phyloP scores from a whole-genome alignment of 2,888 invertebrate genomes.

The Candidula unifasciata region DNA sequence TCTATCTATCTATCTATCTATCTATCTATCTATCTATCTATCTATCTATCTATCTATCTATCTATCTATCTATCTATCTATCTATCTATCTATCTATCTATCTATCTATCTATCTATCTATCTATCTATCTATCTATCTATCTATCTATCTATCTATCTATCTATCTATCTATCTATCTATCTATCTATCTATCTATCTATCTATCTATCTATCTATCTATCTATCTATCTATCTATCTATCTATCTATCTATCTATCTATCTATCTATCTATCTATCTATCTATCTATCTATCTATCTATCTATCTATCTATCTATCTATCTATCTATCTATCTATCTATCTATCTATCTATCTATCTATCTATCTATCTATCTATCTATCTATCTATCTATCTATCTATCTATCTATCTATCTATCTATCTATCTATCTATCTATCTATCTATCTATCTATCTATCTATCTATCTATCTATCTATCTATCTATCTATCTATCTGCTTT shows the following conservation, averaged over 20 bases:
- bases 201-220: not conserved
- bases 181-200: conserved; percentile 12
- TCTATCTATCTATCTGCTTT: too few species aligned
- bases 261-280: conserved; percentile 29
- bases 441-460: not conserved
- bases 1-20: conserved; percentile 1
- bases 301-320: conserved; percentile 1
- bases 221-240: not conserved
- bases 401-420: not conserved
- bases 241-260: conserved; percentile 12
- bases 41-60: conserved; percentile 8
- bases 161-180: not conserved
- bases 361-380: not conserved
- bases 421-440: not conserved
- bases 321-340: not conserved
- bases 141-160: not conserved
- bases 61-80: not conserved
- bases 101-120: conserved; percentile 9
- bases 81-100: conserved; percentile 8
- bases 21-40: conserved; percentile 8
- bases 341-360: not conserved
- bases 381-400: not conserved
- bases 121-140: not conserved
- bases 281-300: conserved; percentile 24
- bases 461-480: too few species aligned